These are phyloP conservation scores for Numenius phaeopus DNA, from an alignment of 2,797 vertebrate species.

Conservation along the genomic window DNA sequence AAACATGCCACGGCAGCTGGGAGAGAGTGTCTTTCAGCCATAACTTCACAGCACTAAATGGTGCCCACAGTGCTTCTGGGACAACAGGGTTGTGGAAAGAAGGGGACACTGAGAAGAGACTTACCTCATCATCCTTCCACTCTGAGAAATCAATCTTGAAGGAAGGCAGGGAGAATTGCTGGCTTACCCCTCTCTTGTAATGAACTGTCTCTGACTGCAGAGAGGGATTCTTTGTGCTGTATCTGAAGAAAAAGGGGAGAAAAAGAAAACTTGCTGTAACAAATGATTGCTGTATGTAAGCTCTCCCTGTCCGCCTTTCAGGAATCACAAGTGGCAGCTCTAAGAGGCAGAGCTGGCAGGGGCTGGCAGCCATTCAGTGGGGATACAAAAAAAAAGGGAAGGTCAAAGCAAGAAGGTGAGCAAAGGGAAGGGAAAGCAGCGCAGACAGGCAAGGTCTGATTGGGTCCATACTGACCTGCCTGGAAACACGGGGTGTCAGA, in stretches of 20 bases:
- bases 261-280: background rate
- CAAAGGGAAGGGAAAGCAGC: conserved; percentile 49
- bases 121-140: conserved; percentile 98
- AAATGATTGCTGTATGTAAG: background rate
- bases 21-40: background rate
- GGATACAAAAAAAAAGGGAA: background rate
- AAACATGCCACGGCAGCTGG: background rate
- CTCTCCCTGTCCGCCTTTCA: background rate
- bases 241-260: conserved; percentile 80
- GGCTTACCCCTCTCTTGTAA: conserved; percentile 96
- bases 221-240: conserved; percentile 90
- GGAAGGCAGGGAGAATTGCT: conserved; percentile 96
- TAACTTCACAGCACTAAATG: background rate
- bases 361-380: conserved; percentile 22
- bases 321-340: conserved; percentile 44
- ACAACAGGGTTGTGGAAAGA: background rate
- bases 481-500: background rate
- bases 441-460: conserved; percentile 27
- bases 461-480: conserved; percentile 10
- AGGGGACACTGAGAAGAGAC: background rate
- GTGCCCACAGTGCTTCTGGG: background rate
- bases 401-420: conserved; percentile 53
- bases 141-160: conserved; percentile 97
- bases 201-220: conserved; percentile 94
- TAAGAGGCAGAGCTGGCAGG: conserved; percentile 59